These are phyloP conservation scores for Stomatorhinus walkeri DNA, from an alignment of 2,797 vertebrate genomes.

Conservation along the genomic window DNA sequence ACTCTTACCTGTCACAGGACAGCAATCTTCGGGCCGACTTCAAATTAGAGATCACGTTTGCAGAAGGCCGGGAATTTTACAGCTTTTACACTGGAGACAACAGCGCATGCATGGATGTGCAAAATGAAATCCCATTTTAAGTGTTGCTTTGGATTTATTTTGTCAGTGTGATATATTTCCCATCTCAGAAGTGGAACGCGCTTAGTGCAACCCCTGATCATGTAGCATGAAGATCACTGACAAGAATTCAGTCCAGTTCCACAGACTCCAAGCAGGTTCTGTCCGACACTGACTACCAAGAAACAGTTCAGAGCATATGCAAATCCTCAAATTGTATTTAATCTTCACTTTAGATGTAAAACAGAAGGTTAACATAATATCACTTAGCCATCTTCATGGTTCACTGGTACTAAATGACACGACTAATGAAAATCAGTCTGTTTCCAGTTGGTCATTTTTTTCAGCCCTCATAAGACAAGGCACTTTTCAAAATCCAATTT, in stretches of 20 bases:
- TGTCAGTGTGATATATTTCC: background rate
- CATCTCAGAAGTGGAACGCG: background rate
- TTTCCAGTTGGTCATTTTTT: conserved; percentile 59
- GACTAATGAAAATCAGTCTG: conserved; percentile 66
- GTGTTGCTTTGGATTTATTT: background rate
- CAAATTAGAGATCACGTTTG: conserved; percentile 52
- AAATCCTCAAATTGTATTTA: conserved; percentile 66
- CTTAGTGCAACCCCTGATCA: conserved; percentile 25
- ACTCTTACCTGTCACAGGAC: conserved; percentile 3
- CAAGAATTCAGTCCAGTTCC: conserved; percentile 49
- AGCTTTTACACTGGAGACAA: conserved; percentile 25
- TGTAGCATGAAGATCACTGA: conserved; percentile 32
- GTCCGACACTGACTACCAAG: conserved; percentile 57
- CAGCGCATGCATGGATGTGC: background rate
- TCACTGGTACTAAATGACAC: conserved; percentile 63
- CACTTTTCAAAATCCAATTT: conserved; percentile 69
- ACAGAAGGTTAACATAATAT: conserved; percentile 73
- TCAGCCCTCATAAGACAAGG: conserved; percentile 47
- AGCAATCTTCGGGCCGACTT: conserved; percentile 45
- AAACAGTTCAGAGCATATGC: conserved; percentile 50
- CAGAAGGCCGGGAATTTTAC: conserved; percentile 43
- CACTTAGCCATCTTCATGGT: conserved; percentile 68
- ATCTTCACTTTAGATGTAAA: conserved; percentile 62
- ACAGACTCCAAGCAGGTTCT: conserved; percentile 48
- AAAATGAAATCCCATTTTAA: background rate